Base-by-base conservation (phyloP, 2,113 vertebrate species). In the Triplophysa rosa region DNA sequence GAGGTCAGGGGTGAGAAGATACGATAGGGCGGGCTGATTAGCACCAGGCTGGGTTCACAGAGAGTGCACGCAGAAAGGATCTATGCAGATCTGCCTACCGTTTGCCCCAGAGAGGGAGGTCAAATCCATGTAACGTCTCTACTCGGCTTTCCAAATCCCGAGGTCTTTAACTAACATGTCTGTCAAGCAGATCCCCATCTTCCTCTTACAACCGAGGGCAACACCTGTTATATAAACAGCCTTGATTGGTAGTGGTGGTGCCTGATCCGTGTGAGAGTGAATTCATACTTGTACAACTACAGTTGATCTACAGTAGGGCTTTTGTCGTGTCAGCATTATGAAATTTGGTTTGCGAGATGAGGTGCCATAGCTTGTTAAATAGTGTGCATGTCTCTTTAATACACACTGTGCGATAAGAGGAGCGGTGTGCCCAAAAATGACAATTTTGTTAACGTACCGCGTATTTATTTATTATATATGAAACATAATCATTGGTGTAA, bases 171-270 rank as follows among this genome's bases (percentile, higher is more conserved):
- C 54, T 62, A 29, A 66, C 37, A 65, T 62, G 54, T 78, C 63
- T 72, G 8, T 63, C 63, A 49, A 73, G 63, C 29, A 59, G 70
- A 61, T 73, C 63, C 42, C 65, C 54, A 49, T 71, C 42, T 81
- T 81, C 70, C 54, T 67, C 52, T 66, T 75, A 67, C 65, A 67
- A 67, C 63, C 40, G 66, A 83, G 69, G 65, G 59, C 68, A 83
- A 82, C 84, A 87, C 81, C 83, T 87, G 86, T 21, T 74, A 72
- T 80, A 79, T 80, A 79, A 82, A 85, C 73, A 84, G 64, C 40
- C 37, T 4, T 82, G 82, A 84, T 83, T 71, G 75, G 80, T 81
- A 23, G 40, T 63, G 65, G 59, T 77, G 54, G 52, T 24, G 49
- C n/a, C 45, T 64, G 37, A 67, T 17, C 21, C 4, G 42, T 40